These are phyloP conservation scores for Sebastes steindachneri DNA, from an alignment of 2,797 vertebrate genomes.

Conservation along the genomic window DNA sequence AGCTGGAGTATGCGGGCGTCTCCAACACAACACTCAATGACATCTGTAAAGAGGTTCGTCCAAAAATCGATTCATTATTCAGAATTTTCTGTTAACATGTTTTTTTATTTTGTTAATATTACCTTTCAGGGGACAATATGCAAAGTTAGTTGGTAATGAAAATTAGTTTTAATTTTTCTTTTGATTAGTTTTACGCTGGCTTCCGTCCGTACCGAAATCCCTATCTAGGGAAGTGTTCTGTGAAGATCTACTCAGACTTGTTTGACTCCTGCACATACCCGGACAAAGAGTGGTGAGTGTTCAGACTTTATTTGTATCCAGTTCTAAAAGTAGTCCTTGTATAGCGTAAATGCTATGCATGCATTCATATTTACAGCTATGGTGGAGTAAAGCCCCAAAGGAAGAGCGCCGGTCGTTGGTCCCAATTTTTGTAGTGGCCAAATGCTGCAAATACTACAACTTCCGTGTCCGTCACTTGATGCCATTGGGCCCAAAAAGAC, in stretches of 20 bases:
- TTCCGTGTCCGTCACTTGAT: no score
- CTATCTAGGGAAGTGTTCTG: not conserved
- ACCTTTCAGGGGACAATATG: not conserved
- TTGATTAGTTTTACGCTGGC: slow-evolving; percentile 54
- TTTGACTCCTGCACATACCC: slow-evolving; percentile 76
- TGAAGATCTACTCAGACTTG: slow-evolving; percentile 64
- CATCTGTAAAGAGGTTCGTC: slow-evolving; percentile 79
- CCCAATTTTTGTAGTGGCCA: no score
- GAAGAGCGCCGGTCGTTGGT: no score
- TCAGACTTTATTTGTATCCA: not conserved
- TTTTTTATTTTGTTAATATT: not conserved
- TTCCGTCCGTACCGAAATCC: slow-evolving; percentile 43
- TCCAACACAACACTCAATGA: slow-evolving; percentile 65
- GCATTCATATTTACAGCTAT: slow-evolving; percentile 2
- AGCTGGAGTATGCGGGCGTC: slow-evolving; percentile 66
- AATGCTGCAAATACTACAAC: no score
- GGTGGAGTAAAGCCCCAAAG: no score
- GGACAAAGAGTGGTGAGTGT: slow-evolving; percentile 84
- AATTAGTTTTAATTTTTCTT: no score
- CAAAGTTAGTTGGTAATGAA: not conserved
- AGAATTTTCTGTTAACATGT: not conserved
- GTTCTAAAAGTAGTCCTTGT: not conserved
- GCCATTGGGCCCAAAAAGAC: no score
- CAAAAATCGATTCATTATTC: not conserved
- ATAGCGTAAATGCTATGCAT: slow-evolving; percentile 36